Evolutionary conservation across 2,888 invertebrate species (phyloP).

Genomic region (Scaptomyza tumidula): DNA sequence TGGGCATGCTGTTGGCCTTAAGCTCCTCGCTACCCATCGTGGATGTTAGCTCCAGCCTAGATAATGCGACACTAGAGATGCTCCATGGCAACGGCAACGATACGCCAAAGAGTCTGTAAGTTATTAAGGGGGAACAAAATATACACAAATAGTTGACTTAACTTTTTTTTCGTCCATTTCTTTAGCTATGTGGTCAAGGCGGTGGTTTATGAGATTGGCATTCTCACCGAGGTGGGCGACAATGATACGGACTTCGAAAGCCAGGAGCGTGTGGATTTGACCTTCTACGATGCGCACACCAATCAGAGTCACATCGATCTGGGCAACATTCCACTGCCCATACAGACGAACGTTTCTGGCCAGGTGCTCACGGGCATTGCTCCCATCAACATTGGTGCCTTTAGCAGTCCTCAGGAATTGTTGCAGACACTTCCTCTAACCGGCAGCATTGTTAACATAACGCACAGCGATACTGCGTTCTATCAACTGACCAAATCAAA

Average conservation of each 20-base stretch:
- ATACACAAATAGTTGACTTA: neutral
- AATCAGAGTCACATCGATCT: conserved; percentile 85
- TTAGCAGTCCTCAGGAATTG: conserved; percentile 82
- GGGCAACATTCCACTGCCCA: conserved; percentile 86
- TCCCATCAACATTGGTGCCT: conserved; percentile 85
- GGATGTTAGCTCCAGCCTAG: conserved; percentile 73
- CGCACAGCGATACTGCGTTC: conserved; percentile 84
- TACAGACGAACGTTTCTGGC: conserved; percentile 86
- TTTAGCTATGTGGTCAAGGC: conserved; percentile 86
- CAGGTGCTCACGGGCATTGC: conserved; percentile 86
- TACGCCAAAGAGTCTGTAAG: conserved; percentile 83
- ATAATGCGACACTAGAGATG: conserved; percentile 81
- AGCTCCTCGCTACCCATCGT: conserved; percentile 76
- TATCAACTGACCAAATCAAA: conserved; percentile 82
- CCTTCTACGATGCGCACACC: conserved; percentile 85
- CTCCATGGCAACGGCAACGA: conserved; percentile 76
- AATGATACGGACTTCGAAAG: conserved; percentile 84
- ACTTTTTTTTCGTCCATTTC: neutral
- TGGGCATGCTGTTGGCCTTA: conserved; percentile 69
- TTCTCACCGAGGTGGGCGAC: conserved; percentile 86
- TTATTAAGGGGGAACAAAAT: neutral
- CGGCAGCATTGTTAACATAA: conserved; percentile 84
- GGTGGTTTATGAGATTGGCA: conserved; percentile 87
- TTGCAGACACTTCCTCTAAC: conserved; percentile 82
- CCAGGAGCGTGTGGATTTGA: conserved; percentile 86